Base-by-base conservation (phyloP, 2,113 vertebrate species). In the Theristicus caerulescens region DNA sequence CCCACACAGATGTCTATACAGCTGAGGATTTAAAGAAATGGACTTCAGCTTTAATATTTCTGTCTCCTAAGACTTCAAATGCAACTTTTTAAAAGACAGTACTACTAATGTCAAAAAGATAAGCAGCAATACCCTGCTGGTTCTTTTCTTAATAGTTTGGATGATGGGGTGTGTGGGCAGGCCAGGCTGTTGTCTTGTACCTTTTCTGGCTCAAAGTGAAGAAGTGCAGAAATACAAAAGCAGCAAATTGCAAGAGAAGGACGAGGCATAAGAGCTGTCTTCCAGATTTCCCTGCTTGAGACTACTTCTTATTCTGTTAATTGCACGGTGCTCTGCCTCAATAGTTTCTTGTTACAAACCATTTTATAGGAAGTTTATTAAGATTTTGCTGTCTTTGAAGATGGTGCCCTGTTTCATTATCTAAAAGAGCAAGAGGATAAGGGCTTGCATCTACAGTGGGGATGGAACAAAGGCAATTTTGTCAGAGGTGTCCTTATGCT, bases 381-480 rank as follows among this genome's bases (percentile, higher is more conserved):
- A 90, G 97, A 97, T 86, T 98, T 99, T 91, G 94, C 98, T 36
- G 44, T 98, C 38, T 96, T 98, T 90, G 98, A 99, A 97, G 98
- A 98, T 52, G 97, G 97, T 34, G 98, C 83, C 4, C 67, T 98
- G 86, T 98, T 98, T 80, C 96, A 96, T 94, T 98, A 84, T 90
- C 96, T 98, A 29, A 98, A 99, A 95, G 97, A 99, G 67, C 98
- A 98, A 88, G 98, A 99, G 96, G 98, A 96, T 98, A 96, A 98
- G 97, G 93, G 26, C 52, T 90, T 46, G 36, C 14, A 34, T n/a
- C 40, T 64, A 3, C 21, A 9, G 10, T 27, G 21, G 32, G 49
- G 34, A 31, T 34, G 13, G 62, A 79, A 27, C 25, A 87, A 52
- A 76, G n/a, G 12, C 21, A 13, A 4, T 79, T 64, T 46, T 84